phyloP scores from a whole-genome alignment of 1,140 invertebrate genomes.

The Lerema accius region DNA sequence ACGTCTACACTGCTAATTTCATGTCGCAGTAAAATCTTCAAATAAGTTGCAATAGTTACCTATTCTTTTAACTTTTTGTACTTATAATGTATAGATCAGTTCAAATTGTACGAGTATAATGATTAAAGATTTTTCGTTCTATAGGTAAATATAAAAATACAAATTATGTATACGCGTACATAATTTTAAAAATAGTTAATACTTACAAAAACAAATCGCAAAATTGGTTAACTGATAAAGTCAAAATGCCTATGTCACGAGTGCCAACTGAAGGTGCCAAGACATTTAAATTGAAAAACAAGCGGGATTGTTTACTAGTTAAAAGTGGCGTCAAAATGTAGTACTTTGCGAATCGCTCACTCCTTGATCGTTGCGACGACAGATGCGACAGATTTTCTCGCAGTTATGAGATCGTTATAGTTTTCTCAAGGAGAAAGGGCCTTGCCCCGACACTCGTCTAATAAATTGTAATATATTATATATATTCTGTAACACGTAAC shows the following conservation, averaged over 20 bases:
- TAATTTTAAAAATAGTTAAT: too few species aligned
- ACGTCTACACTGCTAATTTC: constrained; percentile 7
- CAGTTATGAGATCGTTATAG: constrained; percentile 17
- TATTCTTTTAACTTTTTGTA: too few species aligned
- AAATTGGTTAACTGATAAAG: not conserved
- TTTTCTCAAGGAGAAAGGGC: constrained; percentile 30
- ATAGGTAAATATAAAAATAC: too few species aligned
- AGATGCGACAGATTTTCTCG: constrained; percentile 4
- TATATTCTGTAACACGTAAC: too few species aligned
- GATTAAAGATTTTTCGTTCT: too few species aligned
- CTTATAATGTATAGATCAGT: too few species aligned
- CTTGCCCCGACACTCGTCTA: constrained; percentile 14
- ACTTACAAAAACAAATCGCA: too few species aligned
- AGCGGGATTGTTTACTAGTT: constrained; percentile 7
- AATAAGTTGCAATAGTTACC: too few species aligned
- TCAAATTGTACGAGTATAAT: too few species aligned
- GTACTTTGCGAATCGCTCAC: not conserved
- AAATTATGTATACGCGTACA: too few species aligned
- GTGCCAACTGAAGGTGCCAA: not conserved
- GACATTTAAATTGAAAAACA: not conserved
- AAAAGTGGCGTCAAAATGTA: not conserved
- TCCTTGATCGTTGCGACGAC: constrained; percentile 4
- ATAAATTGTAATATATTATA: constrained; percentile 4
- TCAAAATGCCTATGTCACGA: not conserved
- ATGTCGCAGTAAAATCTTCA: too few species aligned